phyloP scores from a whole-genome alignment of 2,888 invertebrate species.

The Dicycla oo region DNA sequence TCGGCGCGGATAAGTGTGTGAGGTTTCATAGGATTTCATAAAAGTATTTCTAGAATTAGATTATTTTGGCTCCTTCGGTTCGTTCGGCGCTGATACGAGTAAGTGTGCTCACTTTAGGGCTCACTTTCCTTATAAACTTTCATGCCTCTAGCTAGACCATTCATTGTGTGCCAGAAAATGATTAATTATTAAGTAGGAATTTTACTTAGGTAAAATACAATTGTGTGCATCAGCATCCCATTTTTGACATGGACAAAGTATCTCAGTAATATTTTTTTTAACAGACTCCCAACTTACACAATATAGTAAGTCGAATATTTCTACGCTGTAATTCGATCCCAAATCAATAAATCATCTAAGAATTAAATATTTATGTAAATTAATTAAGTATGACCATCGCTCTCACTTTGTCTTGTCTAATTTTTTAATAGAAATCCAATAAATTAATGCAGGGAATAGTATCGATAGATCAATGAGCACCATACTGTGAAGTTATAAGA shows the following conservation, averaged over 20 bases:
- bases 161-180: too few relatives aligned
- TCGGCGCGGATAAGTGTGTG: too few relatives aligned
- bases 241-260: not conserved
- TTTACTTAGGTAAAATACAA: too few relatives aligned
- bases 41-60: too few relatives aligned
- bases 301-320: not conserved
- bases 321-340: conserved; percentile 23
- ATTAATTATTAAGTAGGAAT: too few relatives aligned
- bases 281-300: conserved; percentile 22
- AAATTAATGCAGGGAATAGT: conserved; percentile 71
- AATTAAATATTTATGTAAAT: conserved; percentile 50
- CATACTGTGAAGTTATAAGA: conserved; percentile 78
- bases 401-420: conserved; percentile 57
- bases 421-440: conserved; percentile 61
- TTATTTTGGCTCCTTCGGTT: too few relatives aligned
- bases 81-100: too few relatives aligned
- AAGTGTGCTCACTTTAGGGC: too few relatives aligned
- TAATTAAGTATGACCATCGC: conserved; percentile 54
- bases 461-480: conserved; percentile 80
- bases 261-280: not conserved
- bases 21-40: too few relatives aligned
- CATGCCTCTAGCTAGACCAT: too few relatives aligned
- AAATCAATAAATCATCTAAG: conserved; percentile 25
- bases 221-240: not conserved
- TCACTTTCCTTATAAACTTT: too few relatives aligned